Evolutionary conservation across 2,797 vertebrate species (phyloP), one percentile per base, ranked within the genome.

Genomic region (Aulostomus chinensis): DNA sequence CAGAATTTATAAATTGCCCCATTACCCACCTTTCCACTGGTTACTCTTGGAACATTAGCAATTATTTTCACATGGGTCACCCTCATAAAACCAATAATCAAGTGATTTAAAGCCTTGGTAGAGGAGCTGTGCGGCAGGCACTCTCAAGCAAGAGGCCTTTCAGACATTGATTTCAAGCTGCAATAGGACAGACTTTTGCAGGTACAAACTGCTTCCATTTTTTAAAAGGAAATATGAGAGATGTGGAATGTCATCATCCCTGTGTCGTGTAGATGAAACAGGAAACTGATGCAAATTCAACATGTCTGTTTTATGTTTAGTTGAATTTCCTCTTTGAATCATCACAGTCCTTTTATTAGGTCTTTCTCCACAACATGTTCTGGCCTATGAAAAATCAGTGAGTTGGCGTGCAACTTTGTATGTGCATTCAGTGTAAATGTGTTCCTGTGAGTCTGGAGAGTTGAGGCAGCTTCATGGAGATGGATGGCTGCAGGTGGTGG

Each of bases 1-100:
- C 89, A 88, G 85, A 87, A 86, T 90, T 88, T 91, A 91, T 91
- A 90, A 90, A 92, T 89, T 87, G 90, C 86, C 88, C 89, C 88
- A 92, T 92, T 93, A 92, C 87, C 85, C 86, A 78, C 80, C 88
- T 90, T 91, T 90, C 88, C 86, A 90, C 84, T 90, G 86, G 89
- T 91, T 90, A 89, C 90, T 88, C 87, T 87, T 68, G 58, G 82
- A 91, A 90, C 90, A 91, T 91, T 91, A 91, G 90, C 88, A 91
- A 92, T 92, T 92, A 92, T 92, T 91, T 90, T 90, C 88, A 87
- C 83, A 83, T 73, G 85, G 87, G 83, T 86, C 77, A 75, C 57
- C 73, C 81, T 89, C 88, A 86, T 92, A 91, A 91, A 91, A 80
- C 80, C 86, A 88, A 91, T 92, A 92, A 91, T 89, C 68, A 84